These are phyloP conservation scores for Aethina tumida DNA, from an alignment of 1,140 invertebrate species.

Conservation along the genomic window DNA sequence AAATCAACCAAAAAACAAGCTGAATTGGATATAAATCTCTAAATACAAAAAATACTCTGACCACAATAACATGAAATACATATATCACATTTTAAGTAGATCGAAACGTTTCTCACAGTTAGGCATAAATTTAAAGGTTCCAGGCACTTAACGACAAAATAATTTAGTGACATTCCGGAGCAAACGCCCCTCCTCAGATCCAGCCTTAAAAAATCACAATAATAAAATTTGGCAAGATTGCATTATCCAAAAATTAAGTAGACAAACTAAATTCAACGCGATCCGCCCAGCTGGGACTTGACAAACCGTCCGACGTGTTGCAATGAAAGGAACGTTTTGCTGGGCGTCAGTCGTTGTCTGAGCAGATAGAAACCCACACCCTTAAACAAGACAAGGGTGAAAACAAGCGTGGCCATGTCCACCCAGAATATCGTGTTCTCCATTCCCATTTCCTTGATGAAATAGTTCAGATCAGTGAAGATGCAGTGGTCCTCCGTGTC, in stretches of 20 bases:
- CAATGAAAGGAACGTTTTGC: slow-evolving; percentile 46
- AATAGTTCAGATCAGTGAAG: slow-evolving; percentile 51
- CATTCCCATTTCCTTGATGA: slow-evolving; percentile 53
- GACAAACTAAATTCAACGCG: too few relatives aligned
- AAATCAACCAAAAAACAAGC: too few relatives aligned
- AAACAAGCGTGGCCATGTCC: slow-evolving; percentile 44
- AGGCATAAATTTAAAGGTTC: too few relatives aligned
- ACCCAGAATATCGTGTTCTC: slow-evolving; percentile 49
- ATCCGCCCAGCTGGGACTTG: slow-evolving; percentile 25
- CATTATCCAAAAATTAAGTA: too few relatives aligned
- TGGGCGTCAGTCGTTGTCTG: slow-evolving; percentile 52
- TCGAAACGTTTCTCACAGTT: too few relatives aligned
- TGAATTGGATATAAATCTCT: too few relatives aligned
- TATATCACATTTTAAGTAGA: too few relatives aligned
- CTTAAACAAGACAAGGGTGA: slow-evolving; percentile 49
- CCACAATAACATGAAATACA: too few relatives aligned
- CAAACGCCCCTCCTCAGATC: too few relatives aligned
- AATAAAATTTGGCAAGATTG: neutral
- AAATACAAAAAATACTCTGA: too few relatives aligned
- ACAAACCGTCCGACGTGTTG: slow-evolving; percentile 30
- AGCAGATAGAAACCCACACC: slow-evolving; percentile 52
- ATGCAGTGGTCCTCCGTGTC: slow-evolving; percentile 55
- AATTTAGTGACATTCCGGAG: too few relatives aligned
- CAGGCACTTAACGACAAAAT: too few relatives aligned
- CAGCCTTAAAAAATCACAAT: neutral